phyloP scores from a whole-genome alignment of 2,797 vertebrate species.

The Cryptoblepharus egeriae region DNA sequence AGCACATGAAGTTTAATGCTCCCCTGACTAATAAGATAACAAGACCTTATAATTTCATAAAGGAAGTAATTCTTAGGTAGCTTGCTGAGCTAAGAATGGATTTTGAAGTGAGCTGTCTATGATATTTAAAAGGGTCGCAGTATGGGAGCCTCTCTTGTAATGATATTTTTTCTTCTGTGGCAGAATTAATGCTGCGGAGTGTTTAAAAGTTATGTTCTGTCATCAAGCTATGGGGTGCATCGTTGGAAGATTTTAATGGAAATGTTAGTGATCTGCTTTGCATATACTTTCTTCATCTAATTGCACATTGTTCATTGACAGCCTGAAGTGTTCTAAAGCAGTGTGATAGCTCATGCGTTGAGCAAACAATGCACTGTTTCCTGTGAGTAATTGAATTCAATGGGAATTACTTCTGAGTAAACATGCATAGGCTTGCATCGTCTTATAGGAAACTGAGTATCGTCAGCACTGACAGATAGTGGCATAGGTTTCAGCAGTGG shows the following conservation, averaged over 20 bases:
- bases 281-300: not conserved
- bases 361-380: no score
- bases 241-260: not conserved
- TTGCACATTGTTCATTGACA: not conserved
- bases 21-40: conserved; percentile 23
- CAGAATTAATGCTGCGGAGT: not conserved
- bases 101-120: conserved; percentile 39
- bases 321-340: no score
- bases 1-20: conserved; percentile 15
- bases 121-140: not conserved
- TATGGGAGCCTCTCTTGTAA: not conserved
- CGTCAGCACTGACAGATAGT: no score
- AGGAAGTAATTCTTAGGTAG: conserved; percentile 14
- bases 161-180: conserved; percentile 24
- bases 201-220: conserved; percentile 35
- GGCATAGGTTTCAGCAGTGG: no score
- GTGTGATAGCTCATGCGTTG: no score
- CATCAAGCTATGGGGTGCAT: not conserved
- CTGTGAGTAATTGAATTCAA: no score
- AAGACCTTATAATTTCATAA: conserved; percentile 22
- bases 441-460: no score
- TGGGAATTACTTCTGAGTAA: no score
- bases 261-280: not conserved
- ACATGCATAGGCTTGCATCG: no score
- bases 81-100: conserved; percentile 30